These are phyloP conservation scores for Epinephelus cyanopodus DNA, from an alignment of 2,113 vertebrate genomes.

Conservation along the genomic window DNA sequence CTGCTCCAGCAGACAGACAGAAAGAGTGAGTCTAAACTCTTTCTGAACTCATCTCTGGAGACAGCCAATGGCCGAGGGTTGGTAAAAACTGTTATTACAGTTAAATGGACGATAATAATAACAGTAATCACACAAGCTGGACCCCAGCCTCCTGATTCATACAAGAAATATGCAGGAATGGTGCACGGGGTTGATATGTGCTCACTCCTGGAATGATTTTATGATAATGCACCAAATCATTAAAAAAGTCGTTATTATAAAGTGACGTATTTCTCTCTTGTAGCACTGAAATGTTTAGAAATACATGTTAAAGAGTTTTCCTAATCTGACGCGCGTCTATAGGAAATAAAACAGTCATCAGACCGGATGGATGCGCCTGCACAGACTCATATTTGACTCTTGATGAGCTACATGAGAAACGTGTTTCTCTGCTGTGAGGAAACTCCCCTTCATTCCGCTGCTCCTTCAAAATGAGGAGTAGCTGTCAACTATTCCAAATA, in stretches of 20 bases:
- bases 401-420: slow-evolving; percentile 13
- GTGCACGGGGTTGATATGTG: background rate
- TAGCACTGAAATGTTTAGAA: too few species aligned
- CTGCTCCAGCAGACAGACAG: background rate
- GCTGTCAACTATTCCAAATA: slow-evolving; percentile 84
- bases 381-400: background rate
- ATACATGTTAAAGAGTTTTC: too few species aligned
- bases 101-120: background rate
- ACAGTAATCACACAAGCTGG: slow-evolving; percentile 17
- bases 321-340: background rate
- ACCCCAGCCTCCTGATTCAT: background rate
- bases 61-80: background rate
- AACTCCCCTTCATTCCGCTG: slow-evolving; percentile 56
- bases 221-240: background rate
- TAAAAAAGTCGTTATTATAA: background rate
- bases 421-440: slow-evolving; percentile 22
- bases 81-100: slow-evolving; percentile 22
- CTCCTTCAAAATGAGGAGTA: slow-evolving; percentile 57
- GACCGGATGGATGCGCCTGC: slow-evolving; percentile 41
- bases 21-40: background rate
- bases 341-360: background rate
- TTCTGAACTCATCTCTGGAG: background rate
- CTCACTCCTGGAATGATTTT: background rate
- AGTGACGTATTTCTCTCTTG: background rate
- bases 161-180: background rate